phyloP scores from a whole-genome alignment of 2,113 vertebrate genomes.

The Odocoileus virginianus region DNA sequence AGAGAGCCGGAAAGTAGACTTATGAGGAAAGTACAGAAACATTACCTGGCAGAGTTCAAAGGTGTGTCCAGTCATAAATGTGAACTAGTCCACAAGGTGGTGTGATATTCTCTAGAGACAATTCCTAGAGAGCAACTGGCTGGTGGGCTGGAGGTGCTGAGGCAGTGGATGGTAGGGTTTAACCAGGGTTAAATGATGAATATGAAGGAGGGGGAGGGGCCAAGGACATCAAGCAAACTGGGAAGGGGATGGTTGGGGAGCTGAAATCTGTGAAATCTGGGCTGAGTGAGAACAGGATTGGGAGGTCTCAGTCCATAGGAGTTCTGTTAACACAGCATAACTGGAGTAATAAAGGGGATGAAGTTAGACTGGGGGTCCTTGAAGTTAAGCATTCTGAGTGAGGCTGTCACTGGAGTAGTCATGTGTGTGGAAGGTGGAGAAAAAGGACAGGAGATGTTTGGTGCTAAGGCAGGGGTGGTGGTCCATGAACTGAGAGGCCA shows the following conservation, averaged over 20 bases:
- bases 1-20: background rate
- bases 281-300: background rate
- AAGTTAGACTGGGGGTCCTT: background rate
- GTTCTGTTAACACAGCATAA: background rate
- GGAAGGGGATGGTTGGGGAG: background rate
- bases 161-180: too few species aligned
- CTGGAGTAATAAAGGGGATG: background rate
- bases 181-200: background rate
- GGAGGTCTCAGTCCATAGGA: background rate
- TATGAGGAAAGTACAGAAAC: background rate
- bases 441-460: background rate
- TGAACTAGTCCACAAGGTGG: background rate
- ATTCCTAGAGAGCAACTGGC: background rate
- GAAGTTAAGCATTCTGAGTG: background rate
- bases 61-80: fast-evolving
- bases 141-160: background rate
- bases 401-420: background rate
- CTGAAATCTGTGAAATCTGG: background rate
- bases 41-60: background rate
- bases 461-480: background rate
- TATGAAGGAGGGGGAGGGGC: background rate
- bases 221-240: background rate
- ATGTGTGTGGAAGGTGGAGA: fast-evolving
- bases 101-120: background rate
- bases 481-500: background rate